These are phyloP conservation scores for Neogale vison DNA, from an alignment of 2,113 vertebrate genomes.

Conservation along the genomic window DNA sequence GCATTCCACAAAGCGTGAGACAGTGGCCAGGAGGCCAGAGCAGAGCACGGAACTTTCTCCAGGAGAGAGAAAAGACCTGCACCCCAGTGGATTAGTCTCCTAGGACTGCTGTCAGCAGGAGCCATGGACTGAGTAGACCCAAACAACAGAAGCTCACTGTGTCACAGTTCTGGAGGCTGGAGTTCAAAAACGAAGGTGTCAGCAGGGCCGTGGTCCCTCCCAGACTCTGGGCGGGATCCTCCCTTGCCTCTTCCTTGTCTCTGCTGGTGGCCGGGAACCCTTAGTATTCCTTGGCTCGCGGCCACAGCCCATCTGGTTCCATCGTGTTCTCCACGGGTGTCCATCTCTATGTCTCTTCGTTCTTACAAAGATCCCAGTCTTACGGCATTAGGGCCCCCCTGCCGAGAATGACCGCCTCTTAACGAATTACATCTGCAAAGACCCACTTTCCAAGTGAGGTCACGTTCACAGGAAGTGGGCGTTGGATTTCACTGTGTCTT, in stretches of 20 bases:
- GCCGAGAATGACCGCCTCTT: neutral
- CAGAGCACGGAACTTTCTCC: neutral
- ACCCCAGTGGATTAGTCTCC: accelerated
- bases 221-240: neutral
- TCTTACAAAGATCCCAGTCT: neutral
- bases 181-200: neutral
- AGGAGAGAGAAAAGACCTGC: neutral
- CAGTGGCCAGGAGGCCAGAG: neutral
- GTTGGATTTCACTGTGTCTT: neutral
- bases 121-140: neutral
- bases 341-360: neutral
- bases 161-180: neutral
- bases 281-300: neutral
- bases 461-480: neutral
- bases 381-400: accelerated
- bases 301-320: no score
- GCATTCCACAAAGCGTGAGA: neutral
- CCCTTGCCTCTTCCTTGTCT: neutral
- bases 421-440: neutral
- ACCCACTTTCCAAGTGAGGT: neutral
- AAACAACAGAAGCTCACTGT: neutral
- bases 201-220: neutral
- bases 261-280: neutral
- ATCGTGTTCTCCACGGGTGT: accelerated
- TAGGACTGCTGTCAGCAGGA: neutral